Conservation (phyloP, 2,888 invertebrate species). For the Pyrochroa serraticornis region DNA sequence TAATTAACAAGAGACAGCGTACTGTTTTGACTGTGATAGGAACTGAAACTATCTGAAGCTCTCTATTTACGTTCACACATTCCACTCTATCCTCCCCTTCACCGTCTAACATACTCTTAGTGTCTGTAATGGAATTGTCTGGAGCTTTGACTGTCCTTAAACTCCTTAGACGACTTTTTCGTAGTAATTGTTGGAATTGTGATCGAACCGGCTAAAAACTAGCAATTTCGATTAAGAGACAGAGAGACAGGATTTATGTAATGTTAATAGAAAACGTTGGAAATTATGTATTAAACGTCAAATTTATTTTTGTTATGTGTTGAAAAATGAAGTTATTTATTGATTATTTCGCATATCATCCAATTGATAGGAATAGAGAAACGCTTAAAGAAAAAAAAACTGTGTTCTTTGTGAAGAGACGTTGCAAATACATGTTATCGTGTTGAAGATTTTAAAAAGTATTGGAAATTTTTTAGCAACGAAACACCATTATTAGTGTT, state of each 20-base stretch:
- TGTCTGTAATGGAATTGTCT: slow-evolving; percentile 11
- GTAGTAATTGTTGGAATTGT: slow-evolving; percentile 1
- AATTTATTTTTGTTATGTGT: background rate
- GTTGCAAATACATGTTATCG: slow-evolving; percentile 4
- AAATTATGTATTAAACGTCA: too few relatives aligned
- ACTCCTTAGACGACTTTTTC: slow-evolving; percentile 5
- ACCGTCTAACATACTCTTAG: slow-evolving; percentile 8
- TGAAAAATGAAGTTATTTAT: too few relatives aligned
- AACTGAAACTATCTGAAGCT: slow-evolving; percentile 43
- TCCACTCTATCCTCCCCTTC: slow-evolving; percentile 33
- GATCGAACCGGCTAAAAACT: background rate
- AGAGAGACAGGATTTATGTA: too few relatives aligned
- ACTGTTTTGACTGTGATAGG: slow-evolving; percentile 51
- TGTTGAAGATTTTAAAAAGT: slow-evolving; percentile 9
- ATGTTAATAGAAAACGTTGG: too few relatives aligned
- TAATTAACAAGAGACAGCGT: slow-evolving; percentile 37
- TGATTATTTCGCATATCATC: slow-evolving; percentile 21
- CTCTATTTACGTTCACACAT: slow-evolving; percentile 47
- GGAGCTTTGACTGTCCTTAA: slow-evolving; percentile 23
- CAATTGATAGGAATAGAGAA: slow-evolving; percentile 18
- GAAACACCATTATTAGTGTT: slow-evolving; percentile 20
- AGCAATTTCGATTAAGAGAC: too few relatives aligned
- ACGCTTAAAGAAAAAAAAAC: slow-evolving; percentile 15
- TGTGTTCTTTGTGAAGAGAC: slow-evolving; percentile 14
- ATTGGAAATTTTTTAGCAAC: slow-evolving; percentile 8